A percentile compares a stretch with the other conserved stretches of the same genome.
Evolutionary conservation across 2,888 invertebrate species (phyloP).

Genomic region (Aleiodes testaceus): DNA sequence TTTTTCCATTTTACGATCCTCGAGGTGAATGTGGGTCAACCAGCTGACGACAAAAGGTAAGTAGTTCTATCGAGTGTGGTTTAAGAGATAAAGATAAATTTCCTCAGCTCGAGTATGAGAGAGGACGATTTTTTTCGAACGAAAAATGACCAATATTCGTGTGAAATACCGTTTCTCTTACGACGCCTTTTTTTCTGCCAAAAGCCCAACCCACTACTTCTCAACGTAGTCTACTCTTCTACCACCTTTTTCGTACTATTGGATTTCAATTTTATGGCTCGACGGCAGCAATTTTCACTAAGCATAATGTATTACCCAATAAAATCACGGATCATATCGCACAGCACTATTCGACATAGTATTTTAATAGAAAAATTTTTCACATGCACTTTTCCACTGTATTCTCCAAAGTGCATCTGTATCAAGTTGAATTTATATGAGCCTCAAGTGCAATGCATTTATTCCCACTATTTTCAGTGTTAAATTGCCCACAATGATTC

Average conservation of each 20-base stretch:
- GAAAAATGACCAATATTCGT: constrained; percentile 57
- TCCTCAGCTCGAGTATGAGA: constrained; percentile 43
- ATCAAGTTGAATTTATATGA: too few relatives aligned
- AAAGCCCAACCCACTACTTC: constrained; percentile 46
- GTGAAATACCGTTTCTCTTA: constrained; percentile 52
- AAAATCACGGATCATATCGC: constrained; percentile 58
- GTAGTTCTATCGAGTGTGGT: constrained; percentile 34
- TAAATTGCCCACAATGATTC: too few relatives aligned
- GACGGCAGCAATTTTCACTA: constrained; percentile 59
- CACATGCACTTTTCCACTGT: too few relatives aligned
- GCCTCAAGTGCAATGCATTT: too few relatives aligned
- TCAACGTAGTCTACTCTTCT: constrained; percentile 33
- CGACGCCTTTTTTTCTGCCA: constrained; percentile 36
- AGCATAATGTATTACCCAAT: constrained; percentile 61
- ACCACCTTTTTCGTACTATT: constrained; percentile 50
- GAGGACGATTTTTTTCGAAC: constrained; percentile 35
- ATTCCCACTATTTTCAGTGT: too few relatives aligned
- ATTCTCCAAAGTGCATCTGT: too few relatives aligned
- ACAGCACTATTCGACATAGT: constrained; percentile 39
- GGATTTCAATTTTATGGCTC: constrained; percentile 63
- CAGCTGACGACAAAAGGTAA: constrained; percentile 49
- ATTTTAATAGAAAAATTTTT: not conserved
- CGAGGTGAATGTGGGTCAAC: constrained; percentile 48
- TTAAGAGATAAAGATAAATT: constrained; percentile 52
- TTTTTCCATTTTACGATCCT: constrained; percentile 7